Base-by-base conservation (phyloP, 2,797 vertebrate species). In the Serranus cabrilla region DNA sequence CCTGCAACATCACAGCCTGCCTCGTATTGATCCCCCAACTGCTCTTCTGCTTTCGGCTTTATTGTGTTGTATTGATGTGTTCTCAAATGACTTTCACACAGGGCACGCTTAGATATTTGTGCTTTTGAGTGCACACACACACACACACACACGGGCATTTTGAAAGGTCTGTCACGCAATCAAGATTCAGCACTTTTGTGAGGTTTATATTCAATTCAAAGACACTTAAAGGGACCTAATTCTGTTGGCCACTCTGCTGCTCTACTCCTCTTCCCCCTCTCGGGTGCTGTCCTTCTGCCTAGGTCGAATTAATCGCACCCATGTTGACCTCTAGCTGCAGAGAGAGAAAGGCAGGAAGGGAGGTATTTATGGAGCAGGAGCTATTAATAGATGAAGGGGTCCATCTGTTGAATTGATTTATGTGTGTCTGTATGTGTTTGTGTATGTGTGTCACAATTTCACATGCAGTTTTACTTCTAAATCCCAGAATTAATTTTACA, bases 381-480 rank as follows among this genome's bases (percentile, higher is more conserved):
- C 85, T 95, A 93, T 87, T 92, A 90, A 92, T 94, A 94, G 92
- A 77, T 20, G 23, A 47, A 87, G 78, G 50, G 46, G 62, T 71
- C 81, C 74, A 87, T 93, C 81, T 87, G 83, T 84, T 51, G 54
- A 73, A 89, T 91, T 86, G 89, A 91, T 93, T 86, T 71, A 59
- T 83, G 60, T 82, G 64, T 47, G 43, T 74, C 65, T 62, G 56
- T 71, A 49, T 71, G 45, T 58, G 17, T 50, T 52, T 45, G 64
- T 74, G 17, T 50, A 49, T 45, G 64, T 74, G 72, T 45, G 51
- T 46, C 52, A 13, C 54, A 39, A 43, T 84, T 77, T 77, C 20
- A 37, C 46, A 37, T 54, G 25, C 34, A 49, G 11, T 52, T 52
- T 56, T 21, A 12, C 13, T 12, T 63, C 11, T 31, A 14, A 27